Base-by-base conservation (phyloP, 2,113 vertebrate species). In the Mirza zaza region DNA sequence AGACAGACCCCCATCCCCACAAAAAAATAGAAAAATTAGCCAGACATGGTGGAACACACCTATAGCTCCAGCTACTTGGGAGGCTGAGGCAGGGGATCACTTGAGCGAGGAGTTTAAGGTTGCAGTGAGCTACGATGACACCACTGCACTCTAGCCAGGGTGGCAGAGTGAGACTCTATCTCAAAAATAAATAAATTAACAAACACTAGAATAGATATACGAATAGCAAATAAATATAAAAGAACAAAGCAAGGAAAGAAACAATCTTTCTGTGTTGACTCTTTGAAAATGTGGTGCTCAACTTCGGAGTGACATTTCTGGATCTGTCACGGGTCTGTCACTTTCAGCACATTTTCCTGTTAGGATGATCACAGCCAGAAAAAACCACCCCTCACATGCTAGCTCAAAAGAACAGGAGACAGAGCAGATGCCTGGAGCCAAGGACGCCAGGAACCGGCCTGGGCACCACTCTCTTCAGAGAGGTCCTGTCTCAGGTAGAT, bases 291-390 rank as follows among this genome's bases (percentile, higher is more conserved):
- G 45, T 10, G 36, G 7, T 13, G 29, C 18, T 94, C 57, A 2
- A 59, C 73, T 52, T 12, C 39, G 34, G n/a, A n/a, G 45, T 34
- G 17, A 34, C 61, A 93, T 45, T 92, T 95, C 94, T 55, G 57
- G 36, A 61, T 82, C 86, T 57, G 68, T 29, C 91, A 21, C 0
- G 15, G 32, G 39, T 67, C 52, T 84, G 76, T 67, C 80, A 61
- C 76, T 59, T 32, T 50, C 13, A 88, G 80, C 63, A 59, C 48
- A 52, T 76, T 76, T 91, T 80, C 65, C 76, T 85, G 63, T 67
- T 81, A 81, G 59, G 81, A n/a, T 21, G 20, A 57, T n/a, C 67
- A 17, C n/a, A 94, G 77, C 39, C 36, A 48, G 73, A 85, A 94
- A 4, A 9, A 27, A 39, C 3, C 17, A 8, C 32, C 71, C 23